Evolutionary conservation across 2,888 invertebrate genomes (phyloP).

Genomic region (Catotricha subobsoleta): DNA sequence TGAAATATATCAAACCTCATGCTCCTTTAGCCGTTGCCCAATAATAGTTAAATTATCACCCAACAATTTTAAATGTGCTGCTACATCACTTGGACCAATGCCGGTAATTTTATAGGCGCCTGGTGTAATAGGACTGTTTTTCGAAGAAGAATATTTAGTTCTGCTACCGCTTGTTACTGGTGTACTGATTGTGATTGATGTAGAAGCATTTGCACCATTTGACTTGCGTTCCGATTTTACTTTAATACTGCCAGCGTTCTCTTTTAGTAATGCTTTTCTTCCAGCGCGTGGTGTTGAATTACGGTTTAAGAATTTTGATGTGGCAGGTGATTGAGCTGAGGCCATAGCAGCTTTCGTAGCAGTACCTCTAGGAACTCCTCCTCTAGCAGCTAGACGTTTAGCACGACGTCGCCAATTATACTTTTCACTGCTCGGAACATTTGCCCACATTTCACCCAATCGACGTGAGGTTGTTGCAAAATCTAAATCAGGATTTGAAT

Average conservation of each 20-base stretch:
- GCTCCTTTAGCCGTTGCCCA: conserved; percentile 81
- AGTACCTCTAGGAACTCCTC: conserved; percentile 10
- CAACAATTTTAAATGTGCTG: conserved; percentile 76
- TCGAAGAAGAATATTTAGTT: no score
- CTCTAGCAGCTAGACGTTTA: conserved; percentile 37
- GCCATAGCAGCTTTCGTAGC: background rate
- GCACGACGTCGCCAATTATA: conserved; percentile 68
- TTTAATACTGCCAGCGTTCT: no score
- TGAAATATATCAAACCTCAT: conserved; percentile 34
- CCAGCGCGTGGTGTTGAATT: no score
- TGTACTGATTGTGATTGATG: conserved; percentile 9
- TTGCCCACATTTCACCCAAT: conserved; percentile 77
- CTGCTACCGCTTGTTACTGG: no score
- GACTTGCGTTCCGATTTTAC: background rate
- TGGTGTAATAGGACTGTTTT: conserved; percentile 12
- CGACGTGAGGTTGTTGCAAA: conserved; percentile 68
- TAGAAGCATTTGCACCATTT: background rate
- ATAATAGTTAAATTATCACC: conserved; percentile 89
- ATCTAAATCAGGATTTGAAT: conserved; percentile 59
- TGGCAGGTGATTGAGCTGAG: no score
- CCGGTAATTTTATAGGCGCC: conserved; percentile 45
- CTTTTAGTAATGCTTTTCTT: no score
- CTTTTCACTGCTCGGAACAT: conserved; percentile 47
- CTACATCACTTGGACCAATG: conserved; percentile 72
- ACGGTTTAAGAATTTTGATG: background rate